phyloP scores from a whole-genome alignment of 1,140 invertebrate species.

The Drosophila fuyamai region DNA sequence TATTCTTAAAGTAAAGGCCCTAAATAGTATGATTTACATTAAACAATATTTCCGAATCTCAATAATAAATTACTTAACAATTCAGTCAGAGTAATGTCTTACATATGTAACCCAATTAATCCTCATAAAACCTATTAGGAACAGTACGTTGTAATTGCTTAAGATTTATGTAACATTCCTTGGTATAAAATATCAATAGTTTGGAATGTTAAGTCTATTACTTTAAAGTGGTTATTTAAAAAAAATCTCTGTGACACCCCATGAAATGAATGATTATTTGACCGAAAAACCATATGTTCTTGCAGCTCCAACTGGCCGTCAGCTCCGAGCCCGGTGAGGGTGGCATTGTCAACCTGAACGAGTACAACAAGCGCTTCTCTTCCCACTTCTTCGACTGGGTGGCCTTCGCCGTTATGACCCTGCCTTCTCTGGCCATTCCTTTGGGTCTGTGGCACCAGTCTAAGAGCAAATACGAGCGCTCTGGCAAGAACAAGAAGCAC shows the following conservation, averaged over 20 bases:
- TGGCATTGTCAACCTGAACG: constrained; percentile 96
- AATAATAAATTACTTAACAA: too few relatives aligned
- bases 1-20: neutral
- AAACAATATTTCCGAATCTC: too few relatives aligned
- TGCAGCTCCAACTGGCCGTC: constrained; percentile 91
- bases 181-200: too few relatives aligned
- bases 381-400: constrained; percentile 98
- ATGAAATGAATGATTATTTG: constrained; percentile 1
- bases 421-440: constrained; percentile 97
- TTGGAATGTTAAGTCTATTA: too few relatives aligned
- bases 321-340: constrained; percentile 99
- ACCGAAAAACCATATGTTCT: constrained; percentile 61
- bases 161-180: neutral
- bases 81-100: too few relatives aligned
- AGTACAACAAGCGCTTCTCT: constrained; percentile 99
- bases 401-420: constrained; percentile 97
- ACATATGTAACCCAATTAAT: too few relatives aligned
- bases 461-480: constrained; percentile 96
- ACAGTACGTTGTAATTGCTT: neutral
- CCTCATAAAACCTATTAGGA: too few relatives aligned
- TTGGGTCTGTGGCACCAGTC: constrained; percentile 97
- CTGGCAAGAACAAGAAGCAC: constrained; percentile 89
- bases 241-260: too few relatives aligned
- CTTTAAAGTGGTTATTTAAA: too few relatives aligned
- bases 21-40: too few relatives aligned